Conservation (phyloP, 1,140 invertebrate genomes). For the Metaphire vulgaris region DNA sequence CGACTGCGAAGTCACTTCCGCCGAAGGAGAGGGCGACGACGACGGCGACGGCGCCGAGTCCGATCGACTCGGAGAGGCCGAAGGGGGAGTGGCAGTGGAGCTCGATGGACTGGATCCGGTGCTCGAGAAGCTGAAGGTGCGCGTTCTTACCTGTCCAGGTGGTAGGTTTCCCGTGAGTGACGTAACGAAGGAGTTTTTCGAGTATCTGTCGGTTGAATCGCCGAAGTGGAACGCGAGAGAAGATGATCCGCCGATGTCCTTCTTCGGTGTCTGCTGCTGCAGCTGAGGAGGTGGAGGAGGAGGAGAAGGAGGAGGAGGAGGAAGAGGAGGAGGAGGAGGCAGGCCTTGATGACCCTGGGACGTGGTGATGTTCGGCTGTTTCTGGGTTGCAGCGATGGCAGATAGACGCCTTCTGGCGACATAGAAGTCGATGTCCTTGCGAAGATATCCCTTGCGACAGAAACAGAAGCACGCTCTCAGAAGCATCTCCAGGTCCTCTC, state of each 20-base stretch:
- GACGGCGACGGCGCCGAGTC: conserved; percentile 11
- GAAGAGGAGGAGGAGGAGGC: too few relatives aligned
- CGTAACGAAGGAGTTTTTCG: too few relatives aligned
- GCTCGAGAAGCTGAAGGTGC: conserved; percentile 39
- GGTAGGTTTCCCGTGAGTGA: too few relatives aligned
- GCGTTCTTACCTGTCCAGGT: too few relatives aligned
- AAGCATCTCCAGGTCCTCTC: conserved; percentile 73
- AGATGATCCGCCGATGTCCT: too few relatives aligned
- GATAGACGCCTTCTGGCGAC: background rate
- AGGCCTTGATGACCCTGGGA: too few relatives aligned
- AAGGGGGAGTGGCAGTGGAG: conserved; percentile 21
- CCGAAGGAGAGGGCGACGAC: conserved; percentile 24
- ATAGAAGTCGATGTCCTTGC: conserved; percentile 88
- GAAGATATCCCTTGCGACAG: conserved; percentile 79
- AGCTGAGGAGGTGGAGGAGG: too few relatives aligned
- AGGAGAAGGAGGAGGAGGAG: too few relatives aligned
- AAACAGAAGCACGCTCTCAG: conserved; percentile 72
- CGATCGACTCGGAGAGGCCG: conserved; percentile 21
- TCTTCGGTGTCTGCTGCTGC: too few relatives aligned
- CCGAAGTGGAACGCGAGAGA: too few relatives aligned
- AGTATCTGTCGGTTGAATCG: too few relatives aligned
- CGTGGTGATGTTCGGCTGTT: too few relatives aligned
- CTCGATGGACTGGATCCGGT: conserved; percentile 34
- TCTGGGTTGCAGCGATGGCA: conserved; percentile 30
- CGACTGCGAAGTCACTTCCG: conserved; percentile 37